Evolutionary conservation across 2,113 vertebrate species (phyloP).

Genomic region (Xiphorhynchus elegans): DNA sequence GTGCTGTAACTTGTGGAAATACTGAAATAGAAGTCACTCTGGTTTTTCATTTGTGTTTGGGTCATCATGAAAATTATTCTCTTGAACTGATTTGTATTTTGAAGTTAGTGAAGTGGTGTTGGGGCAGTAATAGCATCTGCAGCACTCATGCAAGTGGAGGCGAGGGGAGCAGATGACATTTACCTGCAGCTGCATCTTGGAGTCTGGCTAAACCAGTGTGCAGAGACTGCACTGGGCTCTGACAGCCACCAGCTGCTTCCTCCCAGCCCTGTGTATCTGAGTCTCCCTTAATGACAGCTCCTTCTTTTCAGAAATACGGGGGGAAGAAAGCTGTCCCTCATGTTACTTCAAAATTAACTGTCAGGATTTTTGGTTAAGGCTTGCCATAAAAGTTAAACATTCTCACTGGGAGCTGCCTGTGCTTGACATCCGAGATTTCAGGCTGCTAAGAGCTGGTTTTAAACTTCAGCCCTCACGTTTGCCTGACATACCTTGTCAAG

Average conservation of each 20-base stretch:
- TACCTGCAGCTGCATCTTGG: not conserved
- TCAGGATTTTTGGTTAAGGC: not conserved
- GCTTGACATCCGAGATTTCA: not conserved
- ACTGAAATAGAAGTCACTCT: not conserved
- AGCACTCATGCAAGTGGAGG: fast-evolving
- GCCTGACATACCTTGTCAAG: not conserved
- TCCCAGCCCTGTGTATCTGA: fast-evolving
- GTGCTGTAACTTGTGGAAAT: not conserved
- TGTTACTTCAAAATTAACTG: not conserved
- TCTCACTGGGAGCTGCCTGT: not conserved
- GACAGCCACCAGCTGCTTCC: not conserved
- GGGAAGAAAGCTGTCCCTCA: not conserved
- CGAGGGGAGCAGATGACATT: not conserved
- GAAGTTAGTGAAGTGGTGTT: not conserved
- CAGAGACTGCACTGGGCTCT: not conserved
- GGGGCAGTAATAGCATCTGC: not conserved
- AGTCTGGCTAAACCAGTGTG: not conserved
- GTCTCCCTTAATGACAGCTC: not conserved
- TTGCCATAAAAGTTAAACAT: not conserved
- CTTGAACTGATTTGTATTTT: not conserved
- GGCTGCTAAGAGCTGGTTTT: not conserved
- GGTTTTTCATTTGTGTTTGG: not conserved
- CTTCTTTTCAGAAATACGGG: not conserved
- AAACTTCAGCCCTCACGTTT: not conserved
- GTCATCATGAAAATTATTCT: not conserved